phyloP scores from a whole-genome alignment of 2,113 vertebrate species.

The Oncorhynchus gorbuscha region DNA sequence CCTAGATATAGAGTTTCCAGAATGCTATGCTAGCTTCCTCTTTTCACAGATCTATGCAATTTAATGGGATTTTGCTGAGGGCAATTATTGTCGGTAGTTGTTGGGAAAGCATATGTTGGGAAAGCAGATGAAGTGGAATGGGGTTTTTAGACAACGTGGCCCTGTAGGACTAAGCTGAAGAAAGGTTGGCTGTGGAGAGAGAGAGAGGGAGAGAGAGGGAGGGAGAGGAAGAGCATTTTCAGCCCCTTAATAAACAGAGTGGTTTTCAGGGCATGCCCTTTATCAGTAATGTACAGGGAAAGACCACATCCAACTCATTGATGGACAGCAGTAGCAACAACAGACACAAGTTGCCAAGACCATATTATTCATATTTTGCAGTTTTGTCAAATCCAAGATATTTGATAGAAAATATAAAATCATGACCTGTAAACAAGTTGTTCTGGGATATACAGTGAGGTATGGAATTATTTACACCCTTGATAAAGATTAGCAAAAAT shows the following conservation, averaged over 20 bases:
- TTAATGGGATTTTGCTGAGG: conserved; percentile 48
- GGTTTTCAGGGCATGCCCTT: conserved; percentile 6
- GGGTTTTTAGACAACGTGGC: conserved; percentile 52
- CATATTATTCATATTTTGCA: background rate
- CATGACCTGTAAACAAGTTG: too few relatives aligned
- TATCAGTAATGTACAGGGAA: conserved; percentile 5
- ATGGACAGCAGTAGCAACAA: conserved; percentile 7
- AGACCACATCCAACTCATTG: conserved; percentile 5
- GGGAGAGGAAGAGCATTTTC: background rate
- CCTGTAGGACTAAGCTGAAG: conserved; percentile 19
- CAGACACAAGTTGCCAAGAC: background rate
- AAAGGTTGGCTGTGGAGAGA: conserved; percentile 5
- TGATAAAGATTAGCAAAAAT: too few relatives aligned
- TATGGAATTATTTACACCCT: too few relatives aligned
- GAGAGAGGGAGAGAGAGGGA: background rate
- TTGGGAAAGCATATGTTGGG: conserved; percentile 26
- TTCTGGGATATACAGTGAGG: too few relatives aligned
- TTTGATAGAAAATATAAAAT: background rate
- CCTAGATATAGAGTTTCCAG: conserved; percentile 25
- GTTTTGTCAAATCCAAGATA: background rate
- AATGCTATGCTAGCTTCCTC: conserved; percentile 24
- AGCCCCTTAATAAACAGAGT: background rate
- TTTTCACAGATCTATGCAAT: conserved; percentile 48
- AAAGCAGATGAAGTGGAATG: conserved; percentile 52
- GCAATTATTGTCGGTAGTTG: conserved; percentile 52